A percentile compares a stretch with the other conserved stretches of the same genome.
These are phyloP conservation scores for Sprattus sprattus DNA, from an alignment of 2,113 vertebrate genomes.

Conservation along the genomic window DNA sequence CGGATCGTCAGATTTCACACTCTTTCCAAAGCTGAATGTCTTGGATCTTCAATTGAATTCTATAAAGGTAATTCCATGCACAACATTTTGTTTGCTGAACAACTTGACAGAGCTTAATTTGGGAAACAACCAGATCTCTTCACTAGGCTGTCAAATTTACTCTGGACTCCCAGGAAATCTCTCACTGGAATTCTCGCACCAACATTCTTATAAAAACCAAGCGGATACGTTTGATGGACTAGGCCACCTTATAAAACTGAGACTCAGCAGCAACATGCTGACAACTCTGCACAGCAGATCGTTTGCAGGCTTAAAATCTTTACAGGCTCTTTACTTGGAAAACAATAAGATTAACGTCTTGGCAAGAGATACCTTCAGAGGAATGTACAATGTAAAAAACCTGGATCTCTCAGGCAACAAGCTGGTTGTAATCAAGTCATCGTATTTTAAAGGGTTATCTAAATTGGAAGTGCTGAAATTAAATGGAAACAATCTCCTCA, in stretches of 20 bases:
- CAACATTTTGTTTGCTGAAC: slow-evolving; percentile 25
- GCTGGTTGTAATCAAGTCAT: slow-evolving; percentile 24
- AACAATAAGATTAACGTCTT: slow-evolving; percentile 20
- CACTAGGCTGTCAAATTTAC: slow-evolving; percentile 8
- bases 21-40: slow-evolving; percentile 12
- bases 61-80: neutral
- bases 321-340: slow-evolving; percentile 16
- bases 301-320: slow-evolving; percentile 3
- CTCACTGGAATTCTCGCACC: neutral
- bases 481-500: slow-evolving; percentile 24
- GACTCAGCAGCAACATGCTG: slow-evolving; percentile 11
- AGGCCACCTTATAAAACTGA: neutral
- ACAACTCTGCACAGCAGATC: neutral
- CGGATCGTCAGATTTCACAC: neutral
- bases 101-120: slow-evolving; percentile 31
- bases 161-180: neutral
- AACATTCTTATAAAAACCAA: neutral
- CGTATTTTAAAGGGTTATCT: slow-evolving; percentile 18
- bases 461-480: slow-evolving; percentile 11
- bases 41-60: slow-evolving; percentile 34
- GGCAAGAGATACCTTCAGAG: slow-evolving; percentile 23
- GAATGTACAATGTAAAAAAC: neutral
- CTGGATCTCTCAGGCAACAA: slow-evolving; percentile 23
- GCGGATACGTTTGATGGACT: neutral
- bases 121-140: slow-evolving; percentile 3